Evolutionary conservation across 2,113 vertebrate genomes (phyloP).

Genomic region (Elachura formosa): DNA sequence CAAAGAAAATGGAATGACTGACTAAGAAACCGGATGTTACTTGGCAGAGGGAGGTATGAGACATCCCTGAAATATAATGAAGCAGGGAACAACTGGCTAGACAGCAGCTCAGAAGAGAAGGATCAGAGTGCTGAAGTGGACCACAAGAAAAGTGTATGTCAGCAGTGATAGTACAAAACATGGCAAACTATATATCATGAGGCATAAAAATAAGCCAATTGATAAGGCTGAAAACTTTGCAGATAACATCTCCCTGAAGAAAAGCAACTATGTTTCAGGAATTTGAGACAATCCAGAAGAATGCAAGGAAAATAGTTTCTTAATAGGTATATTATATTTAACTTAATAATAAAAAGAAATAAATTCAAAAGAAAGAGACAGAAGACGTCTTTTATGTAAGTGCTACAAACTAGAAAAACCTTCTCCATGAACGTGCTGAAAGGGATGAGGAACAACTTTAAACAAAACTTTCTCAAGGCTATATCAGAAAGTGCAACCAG

Average conservation of each 20-base stretch:
- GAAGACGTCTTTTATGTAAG: not conserved
- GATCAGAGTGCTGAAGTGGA: not conserved
- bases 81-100: not conserved
- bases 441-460: not conserved
- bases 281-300: not conserved
- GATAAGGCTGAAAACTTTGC: not conserved
- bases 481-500: not conserved
- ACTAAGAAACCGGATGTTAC: not conserved
- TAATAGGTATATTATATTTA: fast-evolving
- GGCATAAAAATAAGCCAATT: not conserved
- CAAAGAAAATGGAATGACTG: not conserved
- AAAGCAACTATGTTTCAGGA: not conserved
- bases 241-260: not conserved
- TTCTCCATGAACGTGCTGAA: fast-evolving
- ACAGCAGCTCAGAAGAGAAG: not conserved
- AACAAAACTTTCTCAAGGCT: not conserved
- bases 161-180: not conserved
- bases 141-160: fast-evolving
- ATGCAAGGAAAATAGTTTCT: not conserved
- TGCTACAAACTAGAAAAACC: not conserved
- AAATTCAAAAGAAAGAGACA: not conserved
- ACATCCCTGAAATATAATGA: not conserved
- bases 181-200: fast-evolving
- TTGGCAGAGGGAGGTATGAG: not conserved
- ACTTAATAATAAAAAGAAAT: not conserved